These are phyloP conservation scores for Pseudomyrmex pallidus DNA, from an alignment of 1,140 invertebrate genomes.

Conservation along the genomic window DNA sequence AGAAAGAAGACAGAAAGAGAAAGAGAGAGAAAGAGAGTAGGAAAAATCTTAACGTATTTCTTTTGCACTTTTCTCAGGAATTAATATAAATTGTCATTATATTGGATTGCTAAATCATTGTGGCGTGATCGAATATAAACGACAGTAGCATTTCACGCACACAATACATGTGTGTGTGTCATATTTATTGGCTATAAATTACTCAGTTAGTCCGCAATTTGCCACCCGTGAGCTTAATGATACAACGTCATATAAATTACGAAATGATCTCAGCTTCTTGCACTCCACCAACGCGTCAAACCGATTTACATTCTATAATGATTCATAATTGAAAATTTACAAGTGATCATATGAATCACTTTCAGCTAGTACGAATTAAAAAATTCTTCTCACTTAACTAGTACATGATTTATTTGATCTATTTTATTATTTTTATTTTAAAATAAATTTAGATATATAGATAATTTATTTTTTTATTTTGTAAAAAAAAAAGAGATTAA, in stretches of 20 bases:
- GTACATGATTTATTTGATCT: background rate
- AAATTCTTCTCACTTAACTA: background rate
- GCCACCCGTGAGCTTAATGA: conserved; percentile 54
- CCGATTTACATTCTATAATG: conserved; percentile 40
- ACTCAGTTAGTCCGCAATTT: conserved; percentile 48
- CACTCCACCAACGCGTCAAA: background rate
- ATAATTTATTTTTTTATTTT: no score
- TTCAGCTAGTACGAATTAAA: conserved; percentile 18
- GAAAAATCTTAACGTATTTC: background rate
- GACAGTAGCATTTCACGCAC: background rate
- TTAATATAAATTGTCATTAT: conserved; percentile 50
- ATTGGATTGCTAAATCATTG: conserved; percentile 35
- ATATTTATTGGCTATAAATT: conserved; percentile 59
- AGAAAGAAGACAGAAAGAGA: background rate
- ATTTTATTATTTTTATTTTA: background rate
- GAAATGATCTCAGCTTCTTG: conserved; percentile 8
- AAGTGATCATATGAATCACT: background rate
- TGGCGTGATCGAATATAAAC: conserved; percentile 26
- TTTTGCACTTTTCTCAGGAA: conserved; percentile 35
- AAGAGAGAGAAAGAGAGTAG: background rate
- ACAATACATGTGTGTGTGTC: conserved; percentile 7
- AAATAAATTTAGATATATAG: background rate
- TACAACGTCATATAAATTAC: conserved; percentile 45
- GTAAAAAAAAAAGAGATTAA: no score
- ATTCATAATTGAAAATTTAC: conserved; percentile 45